phyloP scores from a whole-genome alignment of 2,113 vertebrate species.

The Progne subis region DNA sequence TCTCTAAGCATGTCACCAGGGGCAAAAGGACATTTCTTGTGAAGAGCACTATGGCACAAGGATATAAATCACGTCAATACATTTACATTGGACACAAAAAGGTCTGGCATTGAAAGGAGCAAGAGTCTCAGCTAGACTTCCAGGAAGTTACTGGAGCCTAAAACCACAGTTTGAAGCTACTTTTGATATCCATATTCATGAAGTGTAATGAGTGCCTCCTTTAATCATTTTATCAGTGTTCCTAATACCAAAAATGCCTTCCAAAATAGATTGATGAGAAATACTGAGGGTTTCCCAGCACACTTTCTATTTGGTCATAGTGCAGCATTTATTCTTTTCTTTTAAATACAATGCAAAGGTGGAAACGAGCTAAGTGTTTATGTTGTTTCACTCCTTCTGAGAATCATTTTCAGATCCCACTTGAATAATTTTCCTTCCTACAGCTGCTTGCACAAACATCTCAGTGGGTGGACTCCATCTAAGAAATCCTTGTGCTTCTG shows the following conservation, averaged over 20 bases:
- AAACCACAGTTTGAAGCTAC: background rate
- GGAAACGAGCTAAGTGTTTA: background rate
- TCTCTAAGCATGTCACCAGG: background rate
- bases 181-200: background rate
- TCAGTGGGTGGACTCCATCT: background rate
- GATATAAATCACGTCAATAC: background rate
- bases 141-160: background rate
- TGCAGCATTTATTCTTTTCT: background rate
- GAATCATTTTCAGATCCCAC: background rate
- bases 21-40: background rate
- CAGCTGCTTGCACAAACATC: background rate
- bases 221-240: background rate
- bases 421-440: background rate
- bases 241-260: background rate
- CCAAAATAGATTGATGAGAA: background rate
- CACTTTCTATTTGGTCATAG: background rate
- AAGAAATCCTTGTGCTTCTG: background rate
- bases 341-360: background rate
- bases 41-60: background rate
- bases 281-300: background rate
- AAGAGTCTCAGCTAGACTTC: background rate
- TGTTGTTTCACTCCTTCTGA: background rate
- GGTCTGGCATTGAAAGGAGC: background rate
- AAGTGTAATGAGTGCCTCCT: background rate
- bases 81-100: background rate